Conservation (phyloP, 2,888 invertebrate species). For the Auanema sp. region DNA sequence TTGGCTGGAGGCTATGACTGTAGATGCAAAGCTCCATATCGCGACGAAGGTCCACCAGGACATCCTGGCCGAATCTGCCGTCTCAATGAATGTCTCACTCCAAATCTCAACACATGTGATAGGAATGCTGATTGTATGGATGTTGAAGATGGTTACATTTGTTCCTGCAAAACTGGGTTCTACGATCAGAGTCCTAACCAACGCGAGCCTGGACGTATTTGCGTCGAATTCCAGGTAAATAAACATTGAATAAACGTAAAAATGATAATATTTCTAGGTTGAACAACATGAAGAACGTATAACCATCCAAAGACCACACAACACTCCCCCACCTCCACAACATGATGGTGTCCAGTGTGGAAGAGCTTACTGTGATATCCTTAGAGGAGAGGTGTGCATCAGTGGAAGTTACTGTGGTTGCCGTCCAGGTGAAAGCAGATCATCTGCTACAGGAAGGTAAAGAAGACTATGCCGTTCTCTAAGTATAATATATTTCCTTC, state of each 20-base stretch:
- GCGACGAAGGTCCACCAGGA: slow-evolving; percentile 47
- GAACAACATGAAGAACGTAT: slow-evolving; percentile 6
- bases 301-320: not conserved
- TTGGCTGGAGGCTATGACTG: slow-evolving; percentile 58
- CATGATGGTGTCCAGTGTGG: slow-evolving; percentile 51
- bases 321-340: slow-evolving; percentile 11
- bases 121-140: slow-evolving; percentile 56
- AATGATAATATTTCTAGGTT: not conserved
- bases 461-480: not conserved
- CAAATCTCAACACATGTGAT: slow-evolving; percentile 55
- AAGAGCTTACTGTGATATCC: slow-evolving; percentile 36
- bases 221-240: slow-evolving; percentile 42
- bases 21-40: slow-evolving; percentile 51
- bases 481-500: not conserved
- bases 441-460: slow-evolving; percentile 30
- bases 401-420: slow-evolving; percentile 60
- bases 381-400: slow-evolving; percentile 56
- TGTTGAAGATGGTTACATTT: slow-evolving; percentile 55
- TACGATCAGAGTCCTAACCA: slow-evolving; percentile 59
- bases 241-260: not conserved
- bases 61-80: slow-evolving; percentile 57
- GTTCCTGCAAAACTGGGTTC: slow-evolving; percentile 55
- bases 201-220: slow-evolving; percentile 54
- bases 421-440: slow-evolving; percentile 57
- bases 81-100: slow-evolving; percentile 55